Percentiles rank a stretch among this genome's conserved stretches.
These are phyloP conservation scores for Staurois parvus DNA, from an alignment of 2,797 vertebrate species.

Conservation along the genomic window DNA sequence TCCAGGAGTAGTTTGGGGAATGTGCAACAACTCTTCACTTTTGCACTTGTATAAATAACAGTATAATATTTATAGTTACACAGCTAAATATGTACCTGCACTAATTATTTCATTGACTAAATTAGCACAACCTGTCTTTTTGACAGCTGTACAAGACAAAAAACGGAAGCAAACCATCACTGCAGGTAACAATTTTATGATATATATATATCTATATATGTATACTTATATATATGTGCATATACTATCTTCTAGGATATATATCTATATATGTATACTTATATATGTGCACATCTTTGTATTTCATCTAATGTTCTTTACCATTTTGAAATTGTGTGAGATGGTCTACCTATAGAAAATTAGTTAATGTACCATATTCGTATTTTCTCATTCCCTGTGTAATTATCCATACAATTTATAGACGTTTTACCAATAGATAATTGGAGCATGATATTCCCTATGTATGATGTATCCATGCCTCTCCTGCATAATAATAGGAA, in stretches of 20 bases:
- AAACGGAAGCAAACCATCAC: slow-evolving; percentile 58
- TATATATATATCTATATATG: slow-evolving; percentile 19
- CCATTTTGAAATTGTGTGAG: slow-evolving; percentile 4
- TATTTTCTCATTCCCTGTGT: not conserved
- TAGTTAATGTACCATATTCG: not conserved
- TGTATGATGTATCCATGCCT: not conserved
- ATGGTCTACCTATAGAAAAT: not conserved
- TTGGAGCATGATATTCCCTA: not conserved
- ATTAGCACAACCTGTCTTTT: slow-evolving; percentile 51
- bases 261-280: no score
- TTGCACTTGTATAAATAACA: slow-evolving; percentile 12
- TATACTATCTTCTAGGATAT: not conserved
- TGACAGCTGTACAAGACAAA: slow-evolving; percentile 57
- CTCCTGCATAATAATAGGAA: not conserved
- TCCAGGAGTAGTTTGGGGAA: slow-evolving; percentile 34
- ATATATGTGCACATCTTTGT: not conserved
- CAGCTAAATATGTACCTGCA: slow-evolving; percentile 1
- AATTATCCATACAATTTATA: not conserved
- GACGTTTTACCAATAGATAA: no score
- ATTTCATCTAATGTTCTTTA: not conserved
- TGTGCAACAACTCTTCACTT: not conserved
- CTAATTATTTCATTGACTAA: slow-evolving; percentile 37
- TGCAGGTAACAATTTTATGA: slow-evolving; percentile 50
- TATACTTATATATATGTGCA: not conserved
- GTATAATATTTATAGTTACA: not conserved